Percentiles rank a stretch among this genome's conserved stretches.
These are phyloP conservation scores for Drepana arcuata DNA, from an alignment of 1,140 invertebrate species.

Conservation along the genomic window DNA sequence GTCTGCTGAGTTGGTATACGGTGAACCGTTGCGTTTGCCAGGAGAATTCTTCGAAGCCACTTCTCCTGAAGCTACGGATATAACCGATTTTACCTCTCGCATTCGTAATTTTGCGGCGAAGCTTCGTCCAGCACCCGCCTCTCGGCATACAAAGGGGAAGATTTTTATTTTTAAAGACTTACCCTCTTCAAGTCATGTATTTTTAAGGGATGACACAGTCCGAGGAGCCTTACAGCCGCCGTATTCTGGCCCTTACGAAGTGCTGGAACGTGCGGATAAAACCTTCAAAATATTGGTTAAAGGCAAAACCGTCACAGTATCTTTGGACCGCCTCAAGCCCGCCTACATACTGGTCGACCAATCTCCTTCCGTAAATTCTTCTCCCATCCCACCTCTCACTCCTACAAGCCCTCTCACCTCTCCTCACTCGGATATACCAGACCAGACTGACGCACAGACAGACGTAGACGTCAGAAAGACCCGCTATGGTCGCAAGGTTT, in stretches of 20 bases:
- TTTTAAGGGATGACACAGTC: neutral
- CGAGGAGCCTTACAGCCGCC: neutral
- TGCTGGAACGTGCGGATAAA: constrained; percentile 2
- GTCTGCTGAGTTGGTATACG: neutral
- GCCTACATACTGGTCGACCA: neutral
- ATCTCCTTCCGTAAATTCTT: too few relatives aligned
- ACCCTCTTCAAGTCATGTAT: neutral
- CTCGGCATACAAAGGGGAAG: neutral
- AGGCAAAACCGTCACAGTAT: constrained; percentile 5
- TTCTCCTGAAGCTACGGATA: neutral
- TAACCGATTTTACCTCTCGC: neutral
- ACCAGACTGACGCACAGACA: too few relatives aligned
- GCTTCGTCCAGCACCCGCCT: neutral
- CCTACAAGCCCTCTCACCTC: too few relatives aligned
- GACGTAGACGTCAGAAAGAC: too few relatives aligned
- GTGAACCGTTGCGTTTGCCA: neutral
- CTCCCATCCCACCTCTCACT: too few relatives aligned
- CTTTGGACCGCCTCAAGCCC: constrained; percentile 4
- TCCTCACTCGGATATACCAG: too few relatives aligned
- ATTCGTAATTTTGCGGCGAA: neutral
- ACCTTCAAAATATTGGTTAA: constrained; percentile 3
- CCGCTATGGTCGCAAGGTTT: too few relatives aligned
- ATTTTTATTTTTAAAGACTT: neutral
- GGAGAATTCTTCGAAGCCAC: neutral
- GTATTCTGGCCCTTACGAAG: neutral